Base-by-base conservation (phyloP, 2,797 vertebrate species). In the Alfaro cultratus region DNA sequence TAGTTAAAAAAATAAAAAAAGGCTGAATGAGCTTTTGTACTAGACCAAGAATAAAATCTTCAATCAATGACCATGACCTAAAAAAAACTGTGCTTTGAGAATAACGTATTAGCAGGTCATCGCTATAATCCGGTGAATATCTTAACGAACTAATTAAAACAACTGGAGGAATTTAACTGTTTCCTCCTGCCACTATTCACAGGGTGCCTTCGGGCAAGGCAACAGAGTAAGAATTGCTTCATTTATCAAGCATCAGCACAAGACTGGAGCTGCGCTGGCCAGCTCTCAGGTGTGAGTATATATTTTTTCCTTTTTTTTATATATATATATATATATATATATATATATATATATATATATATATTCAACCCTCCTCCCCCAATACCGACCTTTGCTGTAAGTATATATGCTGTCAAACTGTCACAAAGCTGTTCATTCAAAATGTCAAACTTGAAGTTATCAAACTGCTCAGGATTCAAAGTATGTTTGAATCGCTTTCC, bases 381-480 rank as follows among this genome's bases (percentile, higher is more conserved):
- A 73, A 49, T 68, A 71, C 71, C 77, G 85, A 91, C 86, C 85
- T 90, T 89, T 88, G 75, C 82, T 86, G 74, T 86, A 88, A 84
- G 85, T 87, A 83, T 81, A 86, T 80, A 85, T 74, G 79, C 85
- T 89, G 90, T 90, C 90, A 92, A 89, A 80, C 90, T 92, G 89
- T 90, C 91, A 88, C 83, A 88, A 68, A 84, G 80, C 78, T 85
- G 73, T 76, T 89, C 83, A 90, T 86, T 90, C 86, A 88, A 93
- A 94, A 91, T 86, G 89, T 86, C 88, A 89, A 80, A 85, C 76
- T 75, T 79, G 70, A 85, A 91, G 86, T 88, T 84, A 84, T 90
- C 88, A 86, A 87, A 88, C 77, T 49, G 79, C 87, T 87, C 76
- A 62, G 81, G 80, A 92, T 88, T 89, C 85, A 84, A 86, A 89